Evolutionary conservation across 1,140 invertebrate species (phyloP).

Genomic region (Lepidurus packardi): DNA sequence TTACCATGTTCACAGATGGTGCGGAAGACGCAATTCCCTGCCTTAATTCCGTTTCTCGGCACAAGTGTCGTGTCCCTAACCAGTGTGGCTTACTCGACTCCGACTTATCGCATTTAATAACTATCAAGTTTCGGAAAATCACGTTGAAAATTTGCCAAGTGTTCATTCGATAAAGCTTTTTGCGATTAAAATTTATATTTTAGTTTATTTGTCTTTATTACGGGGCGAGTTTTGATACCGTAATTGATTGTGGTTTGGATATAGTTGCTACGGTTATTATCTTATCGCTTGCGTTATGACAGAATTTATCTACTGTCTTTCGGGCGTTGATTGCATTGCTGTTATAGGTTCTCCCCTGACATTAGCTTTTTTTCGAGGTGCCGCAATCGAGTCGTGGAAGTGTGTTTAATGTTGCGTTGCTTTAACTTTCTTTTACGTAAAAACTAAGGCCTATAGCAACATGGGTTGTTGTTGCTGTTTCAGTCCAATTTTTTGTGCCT

Average conservation of each 20-base stretch:
- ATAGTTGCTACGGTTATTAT: slow-evolving; percentile 11
- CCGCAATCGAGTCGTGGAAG: background rate
- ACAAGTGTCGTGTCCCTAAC: too few species aligned
- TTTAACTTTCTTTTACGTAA: background rate
- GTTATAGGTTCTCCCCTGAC: background rate
- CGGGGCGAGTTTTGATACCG: background rate
- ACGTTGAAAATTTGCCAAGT: too few species aligned
- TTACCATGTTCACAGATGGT: too few species aligned
- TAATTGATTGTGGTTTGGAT: background rate
- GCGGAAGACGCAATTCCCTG: too few species aligned
- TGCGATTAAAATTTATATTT: background rate
- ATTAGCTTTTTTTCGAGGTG: background rate
- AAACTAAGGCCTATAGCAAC: background rate
- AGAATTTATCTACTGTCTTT: background rate
- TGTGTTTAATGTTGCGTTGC: background rate
- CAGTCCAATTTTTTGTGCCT: background rate
- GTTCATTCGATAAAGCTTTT: too few species aligned
- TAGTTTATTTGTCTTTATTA: background rate
- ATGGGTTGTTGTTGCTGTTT: slow-evolving; percentile 10
- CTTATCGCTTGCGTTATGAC: slow-evolving; percentile 2
- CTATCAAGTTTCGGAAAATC: too few species aligned
- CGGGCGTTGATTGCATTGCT: background rate
- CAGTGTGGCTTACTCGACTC: too few species aligned
- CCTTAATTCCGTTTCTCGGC: too few species aligned
- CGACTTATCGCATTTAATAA: too few species aligned